phyloP scores from a whole-genome alignment of 2,888 invertebrate species.

The Morpho helenor region DNA sequence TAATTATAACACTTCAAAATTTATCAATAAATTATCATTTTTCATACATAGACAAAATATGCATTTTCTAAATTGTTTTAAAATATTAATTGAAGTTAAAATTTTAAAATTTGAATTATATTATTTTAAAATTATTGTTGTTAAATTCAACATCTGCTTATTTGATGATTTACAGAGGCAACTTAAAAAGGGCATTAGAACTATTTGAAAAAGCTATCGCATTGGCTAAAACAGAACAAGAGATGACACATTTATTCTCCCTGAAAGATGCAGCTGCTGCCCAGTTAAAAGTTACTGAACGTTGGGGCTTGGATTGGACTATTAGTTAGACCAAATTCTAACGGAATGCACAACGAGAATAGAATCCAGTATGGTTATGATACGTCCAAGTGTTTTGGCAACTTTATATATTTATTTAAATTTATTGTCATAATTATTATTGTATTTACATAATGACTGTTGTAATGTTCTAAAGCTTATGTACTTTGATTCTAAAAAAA shows the following conservation, averaged over 20 bases:
- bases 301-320: conserved; percentile 83
- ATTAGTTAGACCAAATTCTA: conserved; percentile 57
- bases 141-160: no score
- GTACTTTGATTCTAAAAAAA: no score
- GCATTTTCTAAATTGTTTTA: no score
- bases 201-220: conserved; percentile 93
- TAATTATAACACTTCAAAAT: no score
- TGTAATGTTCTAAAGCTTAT: neutral
- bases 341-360: conserved; percentile 44
- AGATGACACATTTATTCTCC: conserved; percentile 94
- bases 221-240: conserved; percentile 90
- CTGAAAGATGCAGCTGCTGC: conserved; percentile 94
- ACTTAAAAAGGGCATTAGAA: conserved; percentile 89
- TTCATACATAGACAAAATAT: no score
- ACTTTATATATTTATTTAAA: conserved; percentile 11
- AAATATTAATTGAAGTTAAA: no score
- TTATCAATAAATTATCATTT: no score
- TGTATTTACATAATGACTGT: conserved; percentile 1
- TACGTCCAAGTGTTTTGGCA: conserved; percentile 20
- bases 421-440: conserved; percentile 17
- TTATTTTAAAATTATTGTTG: no score
- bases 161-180: conserved; percentile 81
- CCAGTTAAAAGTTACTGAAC: conserved; percentile 89
- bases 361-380: conserved; percentile 42
- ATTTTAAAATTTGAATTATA: no score